These are phyloP conservation scores for Anadara kagoshimensis DNA, from an alignment of 1,140 invertebrate species.

Conservation along the genomic window DNA sequence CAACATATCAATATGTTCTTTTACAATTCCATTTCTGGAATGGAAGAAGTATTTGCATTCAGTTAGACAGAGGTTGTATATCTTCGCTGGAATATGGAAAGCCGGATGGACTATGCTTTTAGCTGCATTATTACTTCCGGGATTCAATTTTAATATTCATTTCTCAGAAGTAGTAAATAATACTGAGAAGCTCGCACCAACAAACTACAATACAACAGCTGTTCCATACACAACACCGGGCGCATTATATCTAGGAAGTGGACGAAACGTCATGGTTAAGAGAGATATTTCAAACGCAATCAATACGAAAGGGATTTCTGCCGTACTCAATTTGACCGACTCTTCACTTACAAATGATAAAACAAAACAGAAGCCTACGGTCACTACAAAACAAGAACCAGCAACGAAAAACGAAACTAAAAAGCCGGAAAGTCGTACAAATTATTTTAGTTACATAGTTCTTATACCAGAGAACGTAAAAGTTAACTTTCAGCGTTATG, in stretches of 20 bases:
- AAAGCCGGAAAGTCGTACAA: too few relatives aligned
- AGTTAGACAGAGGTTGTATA: slow-evolving; percentile 55
- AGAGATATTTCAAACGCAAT: slow-evolving; percentile 24
- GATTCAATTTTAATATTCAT: slow-evolving; percentile 52
- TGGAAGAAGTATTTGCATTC: slow-evolving; percentile 58
- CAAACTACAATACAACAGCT: neutral
- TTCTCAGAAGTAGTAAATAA: slow-evolving; percentile 30
- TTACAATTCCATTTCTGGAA: slow-evolving; percentile 42
- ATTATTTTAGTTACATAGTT: neutral
- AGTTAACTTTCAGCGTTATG: slow-evolving; percentile 51
- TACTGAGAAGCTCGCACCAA: neutral
- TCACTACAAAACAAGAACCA: neutral
- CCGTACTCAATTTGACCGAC: slow-evolving; percentile 13
- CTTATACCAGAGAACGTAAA: slow-evolving; percentile 33
- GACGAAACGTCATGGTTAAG: slow-evolving; percentile 14
- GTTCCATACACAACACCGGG: neutral
- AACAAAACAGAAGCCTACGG: neutral
- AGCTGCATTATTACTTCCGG: slow-evolving; percentile 54
- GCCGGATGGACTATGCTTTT: slow-evolving; percentile 59
- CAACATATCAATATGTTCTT: slow-evolving; percentile 61
- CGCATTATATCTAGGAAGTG: neutral
- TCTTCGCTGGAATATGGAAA: slow-evolving; percentile 64
- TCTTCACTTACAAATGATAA: neutral
- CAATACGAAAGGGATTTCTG: slow-evolving; percentile 10
- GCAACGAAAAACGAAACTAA: neutral